Conservation (phyloP, 2,797 vertebrate species). For the Lates japonicus region DNA sequence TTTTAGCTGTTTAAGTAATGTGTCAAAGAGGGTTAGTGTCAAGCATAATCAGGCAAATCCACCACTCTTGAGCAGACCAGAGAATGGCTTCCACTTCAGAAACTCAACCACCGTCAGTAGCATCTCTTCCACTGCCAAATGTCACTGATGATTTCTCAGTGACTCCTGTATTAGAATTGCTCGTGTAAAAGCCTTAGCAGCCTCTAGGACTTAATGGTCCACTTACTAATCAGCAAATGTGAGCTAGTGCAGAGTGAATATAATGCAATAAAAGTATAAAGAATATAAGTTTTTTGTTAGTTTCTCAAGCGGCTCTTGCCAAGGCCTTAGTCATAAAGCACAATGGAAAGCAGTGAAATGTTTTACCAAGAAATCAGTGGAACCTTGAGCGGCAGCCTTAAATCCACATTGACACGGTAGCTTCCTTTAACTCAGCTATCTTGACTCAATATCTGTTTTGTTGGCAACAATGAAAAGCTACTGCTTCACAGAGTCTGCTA, state of each 20-base stretch:
- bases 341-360: constrained; percentile 1
- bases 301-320: neutral
- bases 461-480: constrained; percentile 6
- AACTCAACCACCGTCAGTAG: neutral
- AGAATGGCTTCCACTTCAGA: neutral
- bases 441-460: neutral
- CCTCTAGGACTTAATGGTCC: neutral
- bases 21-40: neutral
- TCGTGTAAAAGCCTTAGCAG: neutral
- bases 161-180: neutral
- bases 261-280: no score
- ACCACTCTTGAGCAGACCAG: neutral
- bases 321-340: neutral
- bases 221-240: neutral
- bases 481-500: constrained; percentile 13
- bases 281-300: neutral
- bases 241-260: neutral
- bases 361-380: neutral
- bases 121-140: neutral
- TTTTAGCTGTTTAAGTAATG: neutral
- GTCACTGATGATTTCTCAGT: neutral
- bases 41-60: neutral
- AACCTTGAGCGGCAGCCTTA: neutral
- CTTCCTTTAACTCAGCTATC: neutral
- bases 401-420: neutral